Evolutionary conservation across 2,888 invertebrate genomes (phyloP), one percentile per base, ranked within the genome.

Genomic region (Unio delphinus): DNA sequence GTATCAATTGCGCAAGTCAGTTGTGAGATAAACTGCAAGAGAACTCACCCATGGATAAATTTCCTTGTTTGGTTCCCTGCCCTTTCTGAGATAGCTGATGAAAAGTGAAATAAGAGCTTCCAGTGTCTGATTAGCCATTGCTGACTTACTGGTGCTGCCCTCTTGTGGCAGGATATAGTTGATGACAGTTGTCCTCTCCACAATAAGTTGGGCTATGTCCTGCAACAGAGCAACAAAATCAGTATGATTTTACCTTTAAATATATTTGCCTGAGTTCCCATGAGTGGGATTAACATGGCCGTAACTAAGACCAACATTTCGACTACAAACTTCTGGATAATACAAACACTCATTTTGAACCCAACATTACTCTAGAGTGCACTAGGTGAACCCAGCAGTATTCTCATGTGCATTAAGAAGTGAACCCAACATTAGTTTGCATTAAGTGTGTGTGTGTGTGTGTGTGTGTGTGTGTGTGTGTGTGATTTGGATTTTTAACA

Each of bases 161-260:
- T 75, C 76, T 69, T 70, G 68, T 2, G 94, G 95, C 66, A 96
- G 91, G 77, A 97, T 94, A 76, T 95, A 94, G 64, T 94, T 93
- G 84, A 96, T 94, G 83, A 98, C 94, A 11, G 95, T 95, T 75
- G 95, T 94, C 26, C 98, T 92, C 90, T 98, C 97, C 69, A 98
- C 97, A 74, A 98, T 94, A 80, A 97, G 91, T 80, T 96, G 96
- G 18, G 96, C 95, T 88, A 98, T 93, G 89, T 97, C 97, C 90
- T 94, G 92, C 0, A 92, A 74, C 55, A 65, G 45, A 45, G 45
- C 45, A 45, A 45, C 45, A 15, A 45, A 3, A 45, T 15, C 34
- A 64, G 34, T 18, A 30, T 1, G 30, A 18, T 17, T 30, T 30
- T 18, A 59, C 18, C 18, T 23, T 45, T 63, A 5, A 34, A 28